These are phyloP conservation scores for Sarcophaga rosellei DNA, from an alignment of 2,888 invertebrate genomes.

Conservation along the genomic window DNA sequence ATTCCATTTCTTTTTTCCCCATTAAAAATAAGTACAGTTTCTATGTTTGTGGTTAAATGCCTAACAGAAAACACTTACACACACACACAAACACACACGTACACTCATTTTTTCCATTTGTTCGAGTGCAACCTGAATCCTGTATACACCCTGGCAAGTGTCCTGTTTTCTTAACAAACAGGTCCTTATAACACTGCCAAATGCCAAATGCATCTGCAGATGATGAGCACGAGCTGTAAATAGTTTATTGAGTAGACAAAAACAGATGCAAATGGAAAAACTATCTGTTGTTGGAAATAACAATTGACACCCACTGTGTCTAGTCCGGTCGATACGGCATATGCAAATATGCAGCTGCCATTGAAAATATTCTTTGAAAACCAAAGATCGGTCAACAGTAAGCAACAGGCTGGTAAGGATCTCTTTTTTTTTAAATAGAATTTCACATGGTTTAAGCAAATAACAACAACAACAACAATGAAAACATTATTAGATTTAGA, in stretches of 20 bases:
- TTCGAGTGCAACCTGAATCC: constrained; percentile 11
- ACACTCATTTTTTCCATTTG: neutral
- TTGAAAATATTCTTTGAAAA: constrained; percentile 11
- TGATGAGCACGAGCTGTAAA: constrained; percentile 6
- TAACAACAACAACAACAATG: constrained; percentile 13
- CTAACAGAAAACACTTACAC: no score
- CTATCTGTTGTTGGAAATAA: constrained; percentile 9
- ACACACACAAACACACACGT: neutral
- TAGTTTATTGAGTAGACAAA: neutral
- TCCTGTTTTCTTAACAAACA: constrained; percentile 28
- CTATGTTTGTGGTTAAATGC: neutral
- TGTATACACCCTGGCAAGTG: constrained; percentile 18
- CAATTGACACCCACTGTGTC: constrained; percentile 63
- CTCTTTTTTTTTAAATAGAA: neutral
- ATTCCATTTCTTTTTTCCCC: no score
- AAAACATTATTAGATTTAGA: neutral
- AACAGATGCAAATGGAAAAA: neutral
- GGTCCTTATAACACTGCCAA: constrained; percentile 28
- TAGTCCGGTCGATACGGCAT: constrained; percentile 14
- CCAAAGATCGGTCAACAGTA: constrained; percentile 27
- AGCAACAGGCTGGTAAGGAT: constrained; percentile 58
- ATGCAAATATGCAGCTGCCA: constrained; percentile 66
- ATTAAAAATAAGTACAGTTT: constrained; percentile 11
- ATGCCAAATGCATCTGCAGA: neutral
- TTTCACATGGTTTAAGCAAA: constrained; percentile 30